Conservation (phyloP, 2,797 vertebrate species). For the Urosaurus nigricauda region DNA sequence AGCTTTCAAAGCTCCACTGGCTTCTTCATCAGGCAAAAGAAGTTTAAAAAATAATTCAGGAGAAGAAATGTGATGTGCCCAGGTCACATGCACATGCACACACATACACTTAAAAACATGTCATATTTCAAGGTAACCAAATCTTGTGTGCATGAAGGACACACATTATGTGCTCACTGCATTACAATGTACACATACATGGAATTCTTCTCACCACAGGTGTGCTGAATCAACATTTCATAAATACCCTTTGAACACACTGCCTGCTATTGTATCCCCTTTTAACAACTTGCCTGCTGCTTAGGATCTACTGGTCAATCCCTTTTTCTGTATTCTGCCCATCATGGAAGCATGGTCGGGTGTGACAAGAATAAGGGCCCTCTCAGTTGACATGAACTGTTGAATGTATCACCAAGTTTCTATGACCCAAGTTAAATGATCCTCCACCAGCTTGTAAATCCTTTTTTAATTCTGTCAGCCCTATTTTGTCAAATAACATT, state of each 20-base stretch:
- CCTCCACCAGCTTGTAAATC: not conserved
- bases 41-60: too few species aligned
- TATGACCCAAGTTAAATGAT: not conserved
- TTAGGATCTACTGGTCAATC: not conserved
- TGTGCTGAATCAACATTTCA: not conserved
- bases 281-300: not conserved
- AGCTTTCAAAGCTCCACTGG: too few species aligned
- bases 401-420: not conserved
- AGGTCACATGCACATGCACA: not conserved
- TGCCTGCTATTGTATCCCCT: not conserved
- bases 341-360: not conserved
- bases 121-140: not conserved
- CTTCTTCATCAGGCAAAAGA: too few species aligned
- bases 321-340: not conserved
- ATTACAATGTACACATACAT: not conserved
- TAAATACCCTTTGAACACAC: not conserved
- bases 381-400: not conserved
- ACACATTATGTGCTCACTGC: not conserved
- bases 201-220: not conserved
- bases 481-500: not conserved
- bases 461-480: not conserved
- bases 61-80: too few species aligned
- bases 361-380: not conserved
- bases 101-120: not conserved
- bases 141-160: not conserved